A percentile compares a stretch with the other conserved stretches of the same genome.
Evolutionary conservation across 2,113 vertebrate genomes (phyloP).

Genomic region (Cisticola juncidis): DNA sequence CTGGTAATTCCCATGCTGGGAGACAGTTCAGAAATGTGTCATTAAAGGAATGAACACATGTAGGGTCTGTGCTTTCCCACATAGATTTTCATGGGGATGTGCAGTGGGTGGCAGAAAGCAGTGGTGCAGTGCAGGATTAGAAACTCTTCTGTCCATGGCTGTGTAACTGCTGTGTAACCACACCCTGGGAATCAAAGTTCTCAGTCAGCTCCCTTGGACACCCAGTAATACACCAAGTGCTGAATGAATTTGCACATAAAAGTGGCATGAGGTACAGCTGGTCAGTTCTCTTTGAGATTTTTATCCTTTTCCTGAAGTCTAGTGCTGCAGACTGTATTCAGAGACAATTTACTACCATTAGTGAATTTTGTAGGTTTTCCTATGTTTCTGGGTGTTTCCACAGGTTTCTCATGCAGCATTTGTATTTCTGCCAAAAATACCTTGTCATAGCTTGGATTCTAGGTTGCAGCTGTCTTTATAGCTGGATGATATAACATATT

Average conservation of each 20-base stretch:
- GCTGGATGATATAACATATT: neutral
- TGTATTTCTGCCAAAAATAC: neutral
- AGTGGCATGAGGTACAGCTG: neutral
- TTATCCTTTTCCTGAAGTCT: neutral
- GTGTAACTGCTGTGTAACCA: neutral
- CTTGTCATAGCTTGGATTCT: neutral
- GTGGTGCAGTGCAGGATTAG: neutral
- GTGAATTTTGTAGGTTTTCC: neutral
- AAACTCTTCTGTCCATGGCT: neutral
- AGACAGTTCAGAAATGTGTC: neutral
- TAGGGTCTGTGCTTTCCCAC: neutral
- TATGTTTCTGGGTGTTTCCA: neutral
- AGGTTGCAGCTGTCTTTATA: neutral
- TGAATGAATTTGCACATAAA: neutral
- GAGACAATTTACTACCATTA: neutral
- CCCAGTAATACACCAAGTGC: neutral
- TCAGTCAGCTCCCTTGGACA: neutral
- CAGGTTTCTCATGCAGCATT: neutral
- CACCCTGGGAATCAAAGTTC: neutral
- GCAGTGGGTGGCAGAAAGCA: neutral
- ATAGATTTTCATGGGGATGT: neutral
- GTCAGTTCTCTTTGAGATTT: neutral
- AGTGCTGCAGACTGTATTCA: neutral
- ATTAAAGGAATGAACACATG: neutral
- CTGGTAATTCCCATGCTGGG: neutral